Conservation (phyloP, 2,888 invertebrate species). For the Malacosoma neustria region DNA sequence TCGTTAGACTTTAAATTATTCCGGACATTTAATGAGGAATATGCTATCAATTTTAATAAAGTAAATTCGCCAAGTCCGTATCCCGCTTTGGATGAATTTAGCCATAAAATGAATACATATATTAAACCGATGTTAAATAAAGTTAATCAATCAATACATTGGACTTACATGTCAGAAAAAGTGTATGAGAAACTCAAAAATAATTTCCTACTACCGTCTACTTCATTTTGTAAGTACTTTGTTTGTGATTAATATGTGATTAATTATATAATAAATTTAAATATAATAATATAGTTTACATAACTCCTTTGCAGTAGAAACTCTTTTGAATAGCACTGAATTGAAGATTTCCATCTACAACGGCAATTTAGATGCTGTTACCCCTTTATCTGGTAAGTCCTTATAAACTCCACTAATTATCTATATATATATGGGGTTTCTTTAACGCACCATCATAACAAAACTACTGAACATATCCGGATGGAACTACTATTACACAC, state of each 20-base stretch:
- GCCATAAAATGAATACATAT: conserved; percentile 36
- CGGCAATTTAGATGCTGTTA: conserved; percentile 56
- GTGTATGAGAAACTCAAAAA: conserved; percentile 37
- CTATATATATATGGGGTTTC: no score
- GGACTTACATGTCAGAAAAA: conserved; percentile 37
- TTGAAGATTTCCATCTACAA: conserved; percentile 55
- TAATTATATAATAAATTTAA: no score
- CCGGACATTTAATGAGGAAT: conserved; percentile 26
- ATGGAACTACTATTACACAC: no score
- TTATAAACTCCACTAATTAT: no score
- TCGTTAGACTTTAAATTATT: conserved; percentile 30
- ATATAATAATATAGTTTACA: no score
- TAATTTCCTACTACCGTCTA: conserved; percentile 45
- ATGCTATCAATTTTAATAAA: conserved; percentile 49
- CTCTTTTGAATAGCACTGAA: conserved; percentile 42
- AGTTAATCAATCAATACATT: conserved; percentile 43
- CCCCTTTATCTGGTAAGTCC: conserved; percentile 48
- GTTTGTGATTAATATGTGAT: no score
- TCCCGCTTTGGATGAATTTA: conserved; percentile 29
- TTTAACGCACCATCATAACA: no score
- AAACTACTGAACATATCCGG: no score
- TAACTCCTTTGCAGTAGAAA: conserved; percentile 41
- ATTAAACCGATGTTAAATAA: conserved; percentile 47
- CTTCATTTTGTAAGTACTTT: conserved; percentile 56
- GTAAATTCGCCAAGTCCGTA: conserved; percentile 41